These are phyloP conservation scores for Drosophila glabriapex DNA, from an alignment of 2,888 invertebrate species.

Conservation along the genomic window DNA sequence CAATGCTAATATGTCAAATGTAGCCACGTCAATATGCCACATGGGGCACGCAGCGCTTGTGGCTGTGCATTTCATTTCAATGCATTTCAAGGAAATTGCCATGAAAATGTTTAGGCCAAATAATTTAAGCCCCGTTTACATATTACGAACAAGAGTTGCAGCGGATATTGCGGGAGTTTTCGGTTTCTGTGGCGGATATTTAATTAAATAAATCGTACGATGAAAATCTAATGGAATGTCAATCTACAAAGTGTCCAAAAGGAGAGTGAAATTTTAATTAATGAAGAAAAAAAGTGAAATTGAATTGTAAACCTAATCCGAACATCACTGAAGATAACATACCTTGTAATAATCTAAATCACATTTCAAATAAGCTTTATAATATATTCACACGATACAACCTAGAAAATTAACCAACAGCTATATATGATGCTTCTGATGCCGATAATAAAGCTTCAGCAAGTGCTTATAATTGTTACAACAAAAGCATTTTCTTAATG, in stretches of 20 bases:
- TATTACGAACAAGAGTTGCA: not conserved
- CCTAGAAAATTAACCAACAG: not conserved
- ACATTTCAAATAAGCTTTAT: not conserved
- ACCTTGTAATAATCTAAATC: not conserved
- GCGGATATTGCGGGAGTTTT: not conserved
- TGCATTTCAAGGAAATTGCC: not conserved
- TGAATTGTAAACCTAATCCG: not conserved
- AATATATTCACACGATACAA: not conserved
- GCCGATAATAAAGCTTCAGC: not conserved
- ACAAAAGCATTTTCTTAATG: not conserved
- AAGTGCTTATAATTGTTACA: not conserved
- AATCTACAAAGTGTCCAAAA: not conserved
- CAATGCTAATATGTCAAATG: conserved; percentile 6
- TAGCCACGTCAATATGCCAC: conserved; percentile 27
- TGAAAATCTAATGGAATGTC: not conserved
- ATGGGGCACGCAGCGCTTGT: not conserved
- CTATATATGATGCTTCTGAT: not conserved
- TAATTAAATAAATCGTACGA: not conserved
- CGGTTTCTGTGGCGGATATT: not conserved
- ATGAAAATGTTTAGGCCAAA: not conserved
- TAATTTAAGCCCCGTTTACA: not conserved
- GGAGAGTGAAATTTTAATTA: not conserved
- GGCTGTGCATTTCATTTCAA: conserved; percentile 3
- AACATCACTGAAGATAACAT: not conserved
- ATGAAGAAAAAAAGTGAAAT: not conserved